phyloP scores from a whole-genome alignment of 2,113 vertebrate species.

The Eurypyga helias region DNA sequence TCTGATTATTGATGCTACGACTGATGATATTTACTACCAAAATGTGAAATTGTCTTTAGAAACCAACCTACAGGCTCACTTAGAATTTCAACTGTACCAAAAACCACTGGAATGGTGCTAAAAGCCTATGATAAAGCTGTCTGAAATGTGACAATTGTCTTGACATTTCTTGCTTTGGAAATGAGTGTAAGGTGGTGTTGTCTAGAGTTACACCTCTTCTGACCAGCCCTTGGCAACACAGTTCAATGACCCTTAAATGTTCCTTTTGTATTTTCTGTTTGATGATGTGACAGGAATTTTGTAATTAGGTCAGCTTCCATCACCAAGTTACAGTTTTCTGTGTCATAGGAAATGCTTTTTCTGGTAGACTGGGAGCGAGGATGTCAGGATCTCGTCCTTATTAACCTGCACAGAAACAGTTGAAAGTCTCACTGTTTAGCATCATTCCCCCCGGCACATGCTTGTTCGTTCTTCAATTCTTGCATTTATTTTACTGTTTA shows the following conservation, averaged over 20 bases:
- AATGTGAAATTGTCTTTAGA: neutral
- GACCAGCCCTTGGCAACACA: neutral
- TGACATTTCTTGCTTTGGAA: neutral
- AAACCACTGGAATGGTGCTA: neutral
- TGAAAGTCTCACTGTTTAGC: neutral
- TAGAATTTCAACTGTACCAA: neutral
- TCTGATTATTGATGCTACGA: neutral
- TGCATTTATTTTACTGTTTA: neutral
- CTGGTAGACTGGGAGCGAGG: neutral
- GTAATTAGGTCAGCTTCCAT: neutral
- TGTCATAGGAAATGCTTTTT: neutral
- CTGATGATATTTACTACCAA: neutral
- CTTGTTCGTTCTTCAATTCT: neutral
- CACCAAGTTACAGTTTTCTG: neutral
- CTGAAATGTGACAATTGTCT: neutral
- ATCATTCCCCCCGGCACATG: neutral
- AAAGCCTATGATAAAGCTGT: neutral
- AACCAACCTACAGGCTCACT: neutral
- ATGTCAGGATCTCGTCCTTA: neutral
- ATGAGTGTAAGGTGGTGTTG: neutral
- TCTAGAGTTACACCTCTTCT: neutral
- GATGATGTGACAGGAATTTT: neutral
- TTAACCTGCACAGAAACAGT: neutral
- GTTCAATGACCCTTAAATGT: neutral
- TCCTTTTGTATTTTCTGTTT: neutral